These are phyloP conservation scores for Eupeodes corollae DNA, from an alignment of 1,140 invertebrate species.

Conservation along the genomic window DNA sequence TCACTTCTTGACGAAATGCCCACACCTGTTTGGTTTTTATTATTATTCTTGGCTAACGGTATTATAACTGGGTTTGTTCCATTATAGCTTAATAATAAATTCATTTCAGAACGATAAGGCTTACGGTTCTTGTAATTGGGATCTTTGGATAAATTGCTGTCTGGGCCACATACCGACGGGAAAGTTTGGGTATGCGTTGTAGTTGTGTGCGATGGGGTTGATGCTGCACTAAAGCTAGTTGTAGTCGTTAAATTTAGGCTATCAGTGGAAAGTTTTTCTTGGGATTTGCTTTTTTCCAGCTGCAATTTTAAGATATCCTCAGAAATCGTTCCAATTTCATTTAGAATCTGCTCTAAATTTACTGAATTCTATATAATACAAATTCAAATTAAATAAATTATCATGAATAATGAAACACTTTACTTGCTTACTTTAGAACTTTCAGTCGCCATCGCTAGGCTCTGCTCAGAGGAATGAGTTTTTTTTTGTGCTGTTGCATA, in stretches of 20 bases:
- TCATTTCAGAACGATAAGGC: conserved; percentile 36
- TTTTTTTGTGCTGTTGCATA: conserved; percentile 34
- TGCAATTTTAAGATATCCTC: conserved; percentile 37
- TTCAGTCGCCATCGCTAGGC: no score
- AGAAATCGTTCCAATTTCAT: conserved; percentile 42
- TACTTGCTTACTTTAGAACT: no score
- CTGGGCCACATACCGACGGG: not conserved
- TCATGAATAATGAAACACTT: no score
- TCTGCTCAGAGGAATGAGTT: no score
- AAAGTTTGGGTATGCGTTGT: not conserved
- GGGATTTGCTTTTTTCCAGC: conserved; percentile 26
- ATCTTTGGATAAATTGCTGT: not conserved
- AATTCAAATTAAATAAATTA: no score
- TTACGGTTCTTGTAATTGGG: conserved; percentile 16
- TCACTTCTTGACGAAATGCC: no score
- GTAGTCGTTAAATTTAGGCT: not conserved
- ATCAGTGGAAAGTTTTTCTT: conserved; percentile 17
- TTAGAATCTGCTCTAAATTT: conserved; percentile 40
- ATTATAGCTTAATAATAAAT: conserved; percentile 28
- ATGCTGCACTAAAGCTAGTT: no score
- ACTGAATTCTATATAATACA: conserved; percentile 24
- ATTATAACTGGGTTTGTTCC: conserved; percentile 9
- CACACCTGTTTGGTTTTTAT: not conserved
- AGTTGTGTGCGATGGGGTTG: not conserved
- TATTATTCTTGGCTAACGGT: not conserved